Evolutionary conservation across 2,113 vertebrate genomes (phyloP).

Genomic region (Capricornis sumatraensis): DNA sequence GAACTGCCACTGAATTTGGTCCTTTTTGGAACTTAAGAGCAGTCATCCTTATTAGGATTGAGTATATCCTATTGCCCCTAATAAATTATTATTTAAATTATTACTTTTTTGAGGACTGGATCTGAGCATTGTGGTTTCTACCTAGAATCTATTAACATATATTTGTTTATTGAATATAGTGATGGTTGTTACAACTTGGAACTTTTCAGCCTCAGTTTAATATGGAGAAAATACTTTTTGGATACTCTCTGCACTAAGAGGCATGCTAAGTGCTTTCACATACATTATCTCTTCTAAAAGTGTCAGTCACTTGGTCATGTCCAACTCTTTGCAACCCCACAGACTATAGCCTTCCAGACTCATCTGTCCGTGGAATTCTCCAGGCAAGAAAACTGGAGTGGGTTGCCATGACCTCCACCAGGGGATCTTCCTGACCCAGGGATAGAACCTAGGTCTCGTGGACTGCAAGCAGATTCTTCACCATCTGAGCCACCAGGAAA

Average conservation of each 20-base stretch:
- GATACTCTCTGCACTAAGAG: neutral
- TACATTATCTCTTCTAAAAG: neutral
- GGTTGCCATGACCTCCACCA: neutral
- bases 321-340: neutral
- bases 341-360: neutral
- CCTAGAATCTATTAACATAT: neutral
- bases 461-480: neutral
- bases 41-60: neutral
- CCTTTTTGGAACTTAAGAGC: neutral
- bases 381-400: neutral
- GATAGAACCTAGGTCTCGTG: neutral
- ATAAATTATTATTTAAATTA: neutral
- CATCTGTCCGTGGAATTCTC: neutral
- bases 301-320: fast-evolving
- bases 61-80: neutral
- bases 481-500: neutral
- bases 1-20: neutral
- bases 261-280: neutral
- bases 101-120: neutral
- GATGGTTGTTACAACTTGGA: neutral
- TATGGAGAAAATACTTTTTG: neutral
- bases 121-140: neutral
- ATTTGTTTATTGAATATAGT: neutral
- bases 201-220: neutral
- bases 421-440: neutral